A percentile compares a stretch with the other conserved stretches of the same genome.
Evolutionary conservation across 2,797 vertebrate species (phyloP).

Genomic region (Huso huso): DNA sequence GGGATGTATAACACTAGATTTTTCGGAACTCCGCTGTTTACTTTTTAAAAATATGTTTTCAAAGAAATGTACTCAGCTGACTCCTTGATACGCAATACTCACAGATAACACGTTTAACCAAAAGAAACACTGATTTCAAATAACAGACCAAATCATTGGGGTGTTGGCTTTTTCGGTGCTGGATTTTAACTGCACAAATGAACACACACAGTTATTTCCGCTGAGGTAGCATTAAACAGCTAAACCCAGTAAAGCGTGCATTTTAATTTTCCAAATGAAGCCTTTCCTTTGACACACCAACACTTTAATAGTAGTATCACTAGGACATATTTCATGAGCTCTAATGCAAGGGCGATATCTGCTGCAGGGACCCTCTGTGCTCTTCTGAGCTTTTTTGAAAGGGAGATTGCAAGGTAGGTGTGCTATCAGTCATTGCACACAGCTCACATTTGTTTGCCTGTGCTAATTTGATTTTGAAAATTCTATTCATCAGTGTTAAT

Average conservation of each 20-base stretch:
- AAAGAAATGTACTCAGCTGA: too few species aligned
- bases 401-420: slow-evolving; percentile 24
- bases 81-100: too few species aligned
- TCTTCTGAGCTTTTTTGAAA: slow-evolving; percentile 13
- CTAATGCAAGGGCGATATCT: slow-evolving; percentile 6
- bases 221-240: slow-evolving; percentile 3
- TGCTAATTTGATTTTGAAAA: slow-evolving; percentile 52
- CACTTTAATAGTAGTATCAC: slow-evolving; percentile 6
- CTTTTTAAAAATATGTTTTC: too few species aligned
- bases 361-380: background rate
- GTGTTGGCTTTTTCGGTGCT: background rate
- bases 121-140: background rate
- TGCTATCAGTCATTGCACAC: slow-evolving; percentile 42
- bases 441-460: slow-evolving; percentile 52
- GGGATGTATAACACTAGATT: too few species aligned
- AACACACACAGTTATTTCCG: slow-evolving; percentile 6
- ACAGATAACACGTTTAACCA: too few species aligned
- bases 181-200: background rate
- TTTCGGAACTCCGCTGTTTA: too few species aligned
- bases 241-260: slow-evolving; percentile 7
- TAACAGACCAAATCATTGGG: slow-evolving; percentile 2
- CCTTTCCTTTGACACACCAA: background rate
- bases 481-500: slow-evolving; percentile 52
- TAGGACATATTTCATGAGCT: slow-evolving; percentile 4
- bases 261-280: slow-evolving; percentile 9